Base-by-base conservation (phyloP, 2,797 vertebrate genomes). In the Pempheris klunzingeri region DNA sequence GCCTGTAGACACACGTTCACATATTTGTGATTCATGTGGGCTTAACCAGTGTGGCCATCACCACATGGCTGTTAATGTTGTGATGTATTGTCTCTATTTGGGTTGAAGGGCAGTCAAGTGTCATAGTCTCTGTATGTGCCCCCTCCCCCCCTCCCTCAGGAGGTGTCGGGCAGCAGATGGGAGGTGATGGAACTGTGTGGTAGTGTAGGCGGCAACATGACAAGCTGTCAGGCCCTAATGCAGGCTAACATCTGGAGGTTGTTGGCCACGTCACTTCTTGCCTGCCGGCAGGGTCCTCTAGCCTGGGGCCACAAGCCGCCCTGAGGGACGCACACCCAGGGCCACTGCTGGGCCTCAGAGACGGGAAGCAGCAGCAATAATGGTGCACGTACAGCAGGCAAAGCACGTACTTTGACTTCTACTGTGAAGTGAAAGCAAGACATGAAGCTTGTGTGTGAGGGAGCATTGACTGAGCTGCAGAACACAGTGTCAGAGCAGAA, bases 201-300 rank as follows among this genome's bases (percentile, higher is more conserved):
- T 93, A 90, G 91, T 38, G 85, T 77, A 87, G 91, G 92, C 87
- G 82, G 82, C 34, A 80, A 94, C 92, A 95, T 91, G 93, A 95
- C 93, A 92, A 63, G 74, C 91, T 88, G 92, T 93, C 93, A 90
- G 86, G 50, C 88, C 78, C 87, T 95, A 95, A 95, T 96, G 94
- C 88, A 94, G 87, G 20, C 70, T 14, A 95, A 94, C 95, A 95
- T 95, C 94, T 96, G 94, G 94, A 94, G 87, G 85, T 86, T 87
- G 90, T 90, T 92, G 89, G 73, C 63, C 82, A 66, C 61, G 79
- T 92, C 91, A 87, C 84, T 87, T 85, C 71, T 76, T 78, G 86
- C 87, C 85, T 74, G 66, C 77, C 39, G 77, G 84, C 81, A 20
- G 81, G 77, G 85, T 58, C 85, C 72, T 90, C 57, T 90, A 73